These are phyloP conservation scores for Apis cerana DNA, from an alignment of 1,140 invertebrate genomes.

Conservation along the genomic window DNA sequence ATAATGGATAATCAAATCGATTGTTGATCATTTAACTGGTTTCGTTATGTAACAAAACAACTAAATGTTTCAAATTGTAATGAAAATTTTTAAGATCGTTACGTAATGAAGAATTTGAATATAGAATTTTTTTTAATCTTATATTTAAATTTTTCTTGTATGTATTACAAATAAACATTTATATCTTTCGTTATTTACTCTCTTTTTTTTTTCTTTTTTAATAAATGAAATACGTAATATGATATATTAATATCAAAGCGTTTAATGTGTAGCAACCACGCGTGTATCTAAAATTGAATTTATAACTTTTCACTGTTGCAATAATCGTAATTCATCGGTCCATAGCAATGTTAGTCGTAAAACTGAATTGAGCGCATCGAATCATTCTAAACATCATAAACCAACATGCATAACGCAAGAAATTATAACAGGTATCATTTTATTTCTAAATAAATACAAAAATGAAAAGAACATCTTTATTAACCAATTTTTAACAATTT, in stretches of 20 bases:
- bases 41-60: constrained; percentile 9
- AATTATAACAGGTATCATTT: neutral
- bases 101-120: neutral
- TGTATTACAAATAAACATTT: neutral
- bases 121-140: neutral
- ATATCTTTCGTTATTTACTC: neutral
- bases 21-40: neutral
- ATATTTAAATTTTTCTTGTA: neutral
- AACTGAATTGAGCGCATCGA: neutral
- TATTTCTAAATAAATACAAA: neutral
- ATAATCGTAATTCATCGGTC: neutral
- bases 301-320: neutral
- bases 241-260: neutral
- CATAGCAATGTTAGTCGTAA: neutral
- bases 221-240: neutral
- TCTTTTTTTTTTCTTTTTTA: neutral
- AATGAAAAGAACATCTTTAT: neutral
- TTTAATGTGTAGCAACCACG: neutral
- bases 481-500: neutral
- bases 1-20: neutral
- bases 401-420: neutral
- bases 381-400: constrained; percentile 12
- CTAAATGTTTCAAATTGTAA: too few species aligned
- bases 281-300: neutral
- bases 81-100: constrained; percentile 16